Evolutionary conservation across 2,888 invertebrate genomes (phyloP).

Genomic region (Tigriopus californicus): DNA sequence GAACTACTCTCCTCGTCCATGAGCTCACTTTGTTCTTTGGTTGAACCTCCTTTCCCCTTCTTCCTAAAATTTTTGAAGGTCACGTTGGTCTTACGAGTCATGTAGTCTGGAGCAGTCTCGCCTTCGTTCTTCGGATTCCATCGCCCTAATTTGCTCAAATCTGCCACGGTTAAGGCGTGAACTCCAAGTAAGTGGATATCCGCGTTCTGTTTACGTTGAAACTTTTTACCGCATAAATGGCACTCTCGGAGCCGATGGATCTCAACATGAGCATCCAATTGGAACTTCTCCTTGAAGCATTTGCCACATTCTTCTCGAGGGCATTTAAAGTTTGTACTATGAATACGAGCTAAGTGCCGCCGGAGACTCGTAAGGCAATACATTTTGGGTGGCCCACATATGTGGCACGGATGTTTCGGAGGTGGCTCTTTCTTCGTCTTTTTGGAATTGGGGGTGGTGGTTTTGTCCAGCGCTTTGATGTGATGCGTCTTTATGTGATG

Average conservation of each 20-base stretch:
- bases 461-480: not conserved
- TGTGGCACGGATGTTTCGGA: slow-evolving; percentile 8
- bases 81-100: not conserved
- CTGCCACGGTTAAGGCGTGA: slow-evolving; percentile 1
- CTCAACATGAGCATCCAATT: slow-evolving; percentile 1
- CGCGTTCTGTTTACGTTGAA: slow-evolving; percentile 9
- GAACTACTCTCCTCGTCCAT: no score
- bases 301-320: not conserved
- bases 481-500: slow-evolving; percentile 7
- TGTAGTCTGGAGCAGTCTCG: not conserved
- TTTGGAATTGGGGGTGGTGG: not conserved
- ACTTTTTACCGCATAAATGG: slow-evolving; percentile 9
- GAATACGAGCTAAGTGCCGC: slow-evolving; percentile 5
- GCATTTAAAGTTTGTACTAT: slow-evolving; percentile 13
- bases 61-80: no score
- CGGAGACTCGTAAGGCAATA: not conserved
- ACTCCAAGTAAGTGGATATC: slow-evolving; percentile 10
- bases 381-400: not conserved
- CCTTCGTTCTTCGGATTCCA: slow-evolving; percentile 1
- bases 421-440: not conserved
- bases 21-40: no score
- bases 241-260: slow-evolving; percentile 2
- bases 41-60: no score
- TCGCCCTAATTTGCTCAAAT: not conserved
- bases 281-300: not conserved